Conservation (phyloP, 2,113 vertebrate genomes). For the Tinamus guttatus region DNA sequence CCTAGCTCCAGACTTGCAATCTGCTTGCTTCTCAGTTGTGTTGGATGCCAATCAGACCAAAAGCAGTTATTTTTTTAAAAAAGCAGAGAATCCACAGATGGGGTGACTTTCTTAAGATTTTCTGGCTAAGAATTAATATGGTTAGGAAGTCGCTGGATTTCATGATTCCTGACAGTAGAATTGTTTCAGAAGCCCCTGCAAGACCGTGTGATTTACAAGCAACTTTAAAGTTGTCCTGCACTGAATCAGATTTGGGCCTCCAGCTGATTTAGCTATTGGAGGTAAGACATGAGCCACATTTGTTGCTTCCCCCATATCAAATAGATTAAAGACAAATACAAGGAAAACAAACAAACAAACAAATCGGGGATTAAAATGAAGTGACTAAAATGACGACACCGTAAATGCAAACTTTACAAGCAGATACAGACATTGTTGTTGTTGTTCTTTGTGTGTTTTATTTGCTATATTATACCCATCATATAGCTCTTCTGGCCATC, state of each 20-base stretch:
- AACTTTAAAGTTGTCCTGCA: background rate
- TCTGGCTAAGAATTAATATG: background rate
- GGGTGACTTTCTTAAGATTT: background rate
- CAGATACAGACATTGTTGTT: background rate
- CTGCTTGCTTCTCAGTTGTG: background rate
- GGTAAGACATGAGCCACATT: background rate
- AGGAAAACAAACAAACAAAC: background rate
- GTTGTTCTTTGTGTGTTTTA: background rate
- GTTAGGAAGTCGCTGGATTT: background rate
- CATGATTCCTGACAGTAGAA: background rate
- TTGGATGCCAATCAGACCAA: background rate
- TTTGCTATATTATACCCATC: background rate
- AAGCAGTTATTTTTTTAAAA: background rate
- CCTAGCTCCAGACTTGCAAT: background rate
- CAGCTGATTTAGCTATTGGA: background rate
- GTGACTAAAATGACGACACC: background rate
- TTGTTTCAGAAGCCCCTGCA: background rate
- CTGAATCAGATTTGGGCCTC: background rate
- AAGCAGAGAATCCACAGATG: background rate
- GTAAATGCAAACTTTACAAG: background rate
- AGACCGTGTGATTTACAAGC: background rate
- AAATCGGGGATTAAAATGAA: background rate
- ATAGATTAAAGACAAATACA: background rate
- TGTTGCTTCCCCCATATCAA: background rate
- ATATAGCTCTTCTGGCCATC: background rate